Percentiles rank a stretch among this genome's conserved stretches.
Conservation (phyloP, 53 echinoderm and acorn worm species). For the Crossaster papposus region DNA sequence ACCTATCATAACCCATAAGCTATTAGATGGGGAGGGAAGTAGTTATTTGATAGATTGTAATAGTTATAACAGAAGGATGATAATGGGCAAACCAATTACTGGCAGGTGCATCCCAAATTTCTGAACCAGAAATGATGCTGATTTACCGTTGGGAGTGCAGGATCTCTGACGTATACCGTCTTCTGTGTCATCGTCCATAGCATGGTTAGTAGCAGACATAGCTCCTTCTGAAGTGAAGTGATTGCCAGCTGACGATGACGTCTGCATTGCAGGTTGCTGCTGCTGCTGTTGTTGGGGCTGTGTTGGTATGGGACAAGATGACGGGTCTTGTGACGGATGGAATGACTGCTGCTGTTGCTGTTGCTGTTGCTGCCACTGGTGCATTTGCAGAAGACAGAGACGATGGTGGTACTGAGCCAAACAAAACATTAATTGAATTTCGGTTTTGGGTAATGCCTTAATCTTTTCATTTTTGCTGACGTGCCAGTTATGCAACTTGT, state of each 20-base stretch:
- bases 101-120: no score
- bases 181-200: conserved; percentile 29
- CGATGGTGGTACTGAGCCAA: conserved; percentile 72
- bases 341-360: conserved; percentile 58
- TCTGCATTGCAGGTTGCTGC: conserved; percentile 39
- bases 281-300: conserved; percentile 45
- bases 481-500: neutral
- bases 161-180: conserved; percentile 35
- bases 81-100: no score
- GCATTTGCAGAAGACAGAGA: conserved; percentile 68
- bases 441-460: neutral
- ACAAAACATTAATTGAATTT: neutral
- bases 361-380: conserved; percentile 56
- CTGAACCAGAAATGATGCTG: neutral
- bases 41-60: no score
- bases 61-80: no score
- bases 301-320: conserved; percentile 17
- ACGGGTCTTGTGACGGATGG: conserved; percentile 32
- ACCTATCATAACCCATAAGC: no score
- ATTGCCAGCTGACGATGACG: neutral
- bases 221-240: conserved; percentile 44
- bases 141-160: conserved; percentile 42
- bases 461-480: neutral
- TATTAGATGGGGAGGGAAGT: no score
- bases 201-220: neutral